Conservation (phyloP, 2,797 vertebrate genomes). For the Labeo calbasu region DNA sequence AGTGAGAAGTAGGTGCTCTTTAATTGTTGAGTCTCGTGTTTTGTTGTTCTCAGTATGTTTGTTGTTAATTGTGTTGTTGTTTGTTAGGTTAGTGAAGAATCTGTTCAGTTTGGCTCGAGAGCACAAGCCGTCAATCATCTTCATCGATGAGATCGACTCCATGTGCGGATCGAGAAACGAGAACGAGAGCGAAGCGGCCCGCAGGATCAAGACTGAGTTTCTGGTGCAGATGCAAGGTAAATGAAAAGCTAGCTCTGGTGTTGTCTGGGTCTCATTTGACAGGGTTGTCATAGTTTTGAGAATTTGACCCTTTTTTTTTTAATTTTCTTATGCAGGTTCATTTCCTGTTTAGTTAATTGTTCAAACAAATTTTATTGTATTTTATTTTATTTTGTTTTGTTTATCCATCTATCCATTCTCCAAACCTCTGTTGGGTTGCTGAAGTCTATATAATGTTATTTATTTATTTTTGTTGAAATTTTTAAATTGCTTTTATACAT, state of each 20-base stretch:
- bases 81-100: constrained; percentile 89
- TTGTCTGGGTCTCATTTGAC: neutral
- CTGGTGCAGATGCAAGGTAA: constrained; percentile 97
- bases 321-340: too few species aligned
- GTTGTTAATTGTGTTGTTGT: neutral
- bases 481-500: neutral
- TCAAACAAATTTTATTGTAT: too few species aligned
- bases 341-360: neutral
- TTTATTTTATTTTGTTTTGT: too few species aligned
- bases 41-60: neutral
- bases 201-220: constrained; percentile 96
- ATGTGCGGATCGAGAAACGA: constrained; percentile 94
- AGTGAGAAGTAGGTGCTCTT: constrained; percentile 89
- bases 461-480: neutral
- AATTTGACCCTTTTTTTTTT: too few species aligned
- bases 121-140: constrained; percentile 97
- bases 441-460: neutral
- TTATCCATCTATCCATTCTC: neutral
- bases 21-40: neutral
- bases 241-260: neutral
- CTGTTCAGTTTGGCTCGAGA: constrained; percentile 92
- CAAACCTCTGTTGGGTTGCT: neutral
- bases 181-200: constrained; percentile 93
- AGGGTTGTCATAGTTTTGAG: neutral
- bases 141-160: constrained; percentile 95